These are phyloP conservation scores for Schizotus pectinicornis DNA, from an alignment of 2,888 invertebrate genomes.

Conservation along the genomic window DNA sequence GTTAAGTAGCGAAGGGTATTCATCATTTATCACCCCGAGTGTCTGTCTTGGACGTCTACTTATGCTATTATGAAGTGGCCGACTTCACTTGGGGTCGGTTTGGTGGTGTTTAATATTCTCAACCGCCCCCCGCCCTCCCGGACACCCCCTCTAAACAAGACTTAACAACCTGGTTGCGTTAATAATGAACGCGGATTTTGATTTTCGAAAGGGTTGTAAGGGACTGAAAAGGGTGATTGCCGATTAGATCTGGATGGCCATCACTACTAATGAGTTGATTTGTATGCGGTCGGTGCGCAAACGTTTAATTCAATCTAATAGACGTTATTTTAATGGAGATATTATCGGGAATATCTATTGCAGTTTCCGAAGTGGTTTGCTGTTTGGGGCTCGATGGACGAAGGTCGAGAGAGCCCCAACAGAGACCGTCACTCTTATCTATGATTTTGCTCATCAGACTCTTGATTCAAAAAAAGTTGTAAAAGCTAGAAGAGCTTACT, in stretches of 20 bases:
- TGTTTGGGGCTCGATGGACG: too few species aligned
- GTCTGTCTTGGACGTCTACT: constrained; percentile 50
- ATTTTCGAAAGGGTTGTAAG: neutral
- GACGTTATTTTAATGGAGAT: constrained; percentile 28
- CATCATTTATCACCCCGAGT: constrained; percentile 48
- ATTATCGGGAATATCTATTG: constrained; percentile 27
- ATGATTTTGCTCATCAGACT: too few species aligned
- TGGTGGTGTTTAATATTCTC: constrained; percentile 16
- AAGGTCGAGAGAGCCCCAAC: too few species aligned
- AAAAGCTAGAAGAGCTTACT: too few species aligned
- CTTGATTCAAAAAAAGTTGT: too few species aligned
- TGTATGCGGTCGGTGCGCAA: constrained; percentile 5
- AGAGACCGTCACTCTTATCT: too few species aligned
- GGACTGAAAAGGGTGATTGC: neutral
- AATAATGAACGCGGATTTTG: constrained; percentile 21
- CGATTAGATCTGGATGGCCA: too few species aligned
- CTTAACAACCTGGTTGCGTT: constrained; percentile 16
- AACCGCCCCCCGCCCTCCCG: constrained; percentile 5
- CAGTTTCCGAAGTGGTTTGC: constrained; percentile 20
- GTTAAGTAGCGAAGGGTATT: constrained; percentile 26
- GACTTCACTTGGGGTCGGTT: constrained; percentile 40
- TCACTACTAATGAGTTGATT: too few species aligned
- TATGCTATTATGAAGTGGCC: constrained; percentile 50
- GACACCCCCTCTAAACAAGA: too few species aligned
- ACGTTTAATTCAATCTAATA: constrained; percentile 27